Conservation (phyloP, 2,888 invertebrate genomes). For the Calephelis perditalis region DNA sequence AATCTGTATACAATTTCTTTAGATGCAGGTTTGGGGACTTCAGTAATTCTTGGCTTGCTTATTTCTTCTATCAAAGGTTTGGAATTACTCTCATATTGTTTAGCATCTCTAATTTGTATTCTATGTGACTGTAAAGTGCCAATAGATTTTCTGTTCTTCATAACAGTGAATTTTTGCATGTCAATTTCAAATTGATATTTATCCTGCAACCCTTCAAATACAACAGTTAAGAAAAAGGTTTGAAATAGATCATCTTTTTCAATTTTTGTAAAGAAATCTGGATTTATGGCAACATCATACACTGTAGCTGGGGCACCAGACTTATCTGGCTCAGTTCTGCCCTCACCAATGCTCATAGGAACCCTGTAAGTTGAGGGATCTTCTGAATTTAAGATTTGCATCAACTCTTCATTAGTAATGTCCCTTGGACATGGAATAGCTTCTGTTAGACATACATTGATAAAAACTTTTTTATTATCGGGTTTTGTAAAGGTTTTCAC, state of each 20-base stretch:
- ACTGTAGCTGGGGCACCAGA: conserved; percentile 84
- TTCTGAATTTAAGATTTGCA: conserved; percentile 82
- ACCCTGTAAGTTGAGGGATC: conserved; percentile 86
- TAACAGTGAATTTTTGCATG: conserved; percentile 80
- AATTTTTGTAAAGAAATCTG: conserved; percentile 86
- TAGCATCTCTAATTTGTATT: conserved; percentile 83
- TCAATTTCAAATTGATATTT: conserved; percentile 87
- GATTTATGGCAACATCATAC: conserved; percentile 91
- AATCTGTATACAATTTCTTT: conserved; percentile 78
- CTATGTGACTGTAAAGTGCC: conserved; percentile 86
- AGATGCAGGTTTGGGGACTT: conserved; percentile 31
- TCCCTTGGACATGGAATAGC: conserved; percentile 86
- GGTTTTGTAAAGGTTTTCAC: conserved; percentile 84
- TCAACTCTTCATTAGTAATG: conserved; percentile 83
- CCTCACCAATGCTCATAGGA: conserved; percentile 94
- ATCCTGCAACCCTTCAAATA: conserved; percentile 84
- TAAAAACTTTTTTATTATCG: conserved; percentile 86
- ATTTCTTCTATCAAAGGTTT: conserved; percentile 81
- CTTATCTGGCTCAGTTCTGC: conserved; percentile 87
- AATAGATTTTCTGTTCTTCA: conserved; percentile 86
- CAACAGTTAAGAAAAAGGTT: conserved; percentile 87
- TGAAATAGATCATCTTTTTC: conserved; percentile 83
- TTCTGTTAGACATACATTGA: conserved; percentile 90
- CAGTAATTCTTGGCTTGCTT: conserved; percentile 36
- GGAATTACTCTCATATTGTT: conserved; percentile 51